Conservation (phyloP, 2,113 vertebrate genomes). For the Pseudorhombus dupliciocellatus region DNA sequence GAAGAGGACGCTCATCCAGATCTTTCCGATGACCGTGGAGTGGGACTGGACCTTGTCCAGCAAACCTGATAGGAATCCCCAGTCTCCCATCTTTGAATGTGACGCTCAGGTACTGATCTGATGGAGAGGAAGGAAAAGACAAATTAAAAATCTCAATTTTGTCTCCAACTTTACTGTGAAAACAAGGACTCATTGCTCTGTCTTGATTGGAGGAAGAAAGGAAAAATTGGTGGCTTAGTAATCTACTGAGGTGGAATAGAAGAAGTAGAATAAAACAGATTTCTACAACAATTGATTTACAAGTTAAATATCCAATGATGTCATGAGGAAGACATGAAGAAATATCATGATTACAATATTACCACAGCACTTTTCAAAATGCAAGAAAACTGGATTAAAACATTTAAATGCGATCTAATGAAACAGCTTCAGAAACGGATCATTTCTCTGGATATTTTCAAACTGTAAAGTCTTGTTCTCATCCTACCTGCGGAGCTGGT, state of each 20-base stretch:
- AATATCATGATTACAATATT: not conserved
- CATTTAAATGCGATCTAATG: not conserved
- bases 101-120: conserved; percentile 45
- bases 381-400: not conserved
- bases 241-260: not conserved
- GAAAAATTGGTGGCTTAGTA: not conserved
- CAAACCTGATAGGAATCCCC: conserved; percentile 80
- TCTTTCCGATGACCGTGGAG: conserved; percentile 84
- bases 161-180: not conserved
- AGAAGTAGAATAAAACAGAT: too few species aligned
- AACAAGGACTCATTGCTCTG: conserved; percentile 1
- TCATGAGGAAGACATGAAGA: too few species aligned
- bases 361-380: not conserved
- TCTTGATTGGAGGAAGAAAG: not conserved
- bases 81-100: conserved; percentile 81
- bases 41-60: conserved; percentile 85
- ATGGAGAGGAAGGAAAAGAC: not conserved
- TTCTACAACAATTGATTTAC: too few species aligned
- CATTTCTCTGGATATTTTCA: too few species aligned
- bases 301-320: too few species aligned
- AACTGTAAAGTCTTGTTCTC: not conserved
- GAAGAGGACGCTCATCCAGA: conserved; percentile 87
- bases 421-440: not conserved
- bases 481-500: conserved; percentile 72
- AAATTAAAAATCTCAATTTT: not conserved